phyloP scores from a whole-genome alignment of 2,113 vertebrate genomes.

The Stegostoma tigrinum region DNA sequence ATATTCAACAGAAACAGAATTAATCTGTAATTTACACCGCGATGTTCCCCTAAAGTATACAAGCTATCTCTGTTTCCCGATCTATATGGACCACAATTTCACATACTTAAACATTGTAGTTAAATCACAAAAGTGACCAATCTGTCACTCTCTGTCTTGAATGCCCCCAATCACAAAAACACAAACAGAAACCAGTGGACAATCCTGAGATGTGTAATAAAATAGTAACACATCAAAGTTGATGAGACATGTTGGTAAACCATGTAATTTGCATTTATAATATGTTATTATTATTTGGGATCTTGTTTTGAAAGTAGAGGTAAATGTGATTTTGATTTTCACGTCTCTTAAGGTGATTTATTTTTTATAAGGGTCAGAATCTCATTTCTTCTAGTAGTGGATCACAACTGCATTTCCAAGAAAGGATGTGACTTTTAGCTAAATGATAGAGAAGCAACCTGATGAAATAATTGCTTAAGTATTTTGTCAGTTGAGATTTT shows the following conservation, averaged over 20 bases:
- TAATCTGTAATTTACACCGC: background rate
- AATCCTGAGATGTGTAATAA: background rate
- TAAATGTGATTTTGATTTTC: too few relatives aligned
- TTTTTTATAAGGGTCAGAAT: too few relatives aligned
- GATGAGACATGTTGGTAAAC: background rate
- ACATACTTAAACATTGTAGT: background rate
- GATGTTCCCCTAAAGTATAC: background rate
- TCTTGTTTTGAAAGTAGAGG: too few relatives aligned
- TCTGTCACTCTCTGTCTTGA: background rate
- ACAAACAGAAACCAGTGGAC: background rate
- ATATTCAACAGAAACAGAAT: background rate
- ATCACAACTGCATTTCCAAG: too few relatives aligned
- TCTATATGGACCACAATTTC: background rate
- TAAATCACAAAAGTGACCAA: background rate
- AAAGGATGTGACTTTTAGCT: too few relatives aligned
- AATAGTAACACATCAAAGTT: background rate
- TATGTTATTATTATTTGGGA: too few relatives aligned
- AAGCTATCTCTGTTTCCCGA: background rate
- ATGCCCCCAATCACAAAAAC: background rate
- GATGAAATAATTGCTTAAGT: too few relatives aligned
- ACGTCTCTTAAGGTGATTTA: too few relatives aligned
- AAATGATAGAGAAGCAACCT: too few relatives aligned
- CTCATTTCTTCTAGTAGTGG: too few relatives aligned
- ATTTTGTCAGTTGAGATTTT: too few relatives aligned
- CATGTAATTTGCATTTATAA: too few relatives aligned